These are phyloP conservation scores for Xerus rutilus DNA, from an alignment of 2,797 vertebrate genomes.

Conservation along the genomic window DNA sequence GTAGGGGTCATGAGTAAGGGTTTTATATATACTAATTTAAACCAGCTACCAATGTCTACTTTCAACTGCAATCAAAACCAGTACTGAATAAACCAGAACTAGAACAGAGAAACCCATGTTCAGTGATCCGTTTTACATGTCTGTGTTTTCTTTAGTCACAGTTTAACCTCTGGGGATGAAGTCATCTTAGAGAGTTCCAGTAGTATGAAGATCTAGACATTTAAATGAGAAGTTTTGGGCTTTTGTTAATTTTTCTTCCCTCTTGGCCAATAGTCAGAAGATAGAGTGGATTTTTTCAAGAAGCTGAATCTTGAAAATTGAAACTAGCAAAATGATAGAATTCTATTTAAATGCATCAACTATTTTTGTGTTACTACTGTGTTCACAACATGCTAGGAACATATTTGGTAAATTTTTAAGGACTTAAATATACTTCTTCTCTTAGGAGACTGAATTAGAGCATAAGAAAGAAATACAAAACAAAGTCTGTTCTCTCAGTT, in stretches of 20 bases:
- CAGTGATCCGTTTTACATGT: neutral
- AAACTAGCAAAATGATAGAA: conserved; percentile 60
- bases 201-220: conserved; percentile 10
- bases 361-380: conserved; percentile 69
- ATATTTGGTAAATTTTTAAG: conserved; percentile 72
- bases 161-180: neutral
- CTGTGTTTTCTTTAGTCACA: neutral
- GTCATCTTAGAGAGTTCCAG: neutral
- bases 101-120: neutral
- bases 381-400: conserved; percentile 70
- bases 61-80: neutral
- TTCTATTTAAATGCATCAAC: conserved; percentile 67
- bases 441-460: conserved; percentile 66
- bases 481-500: conserved; percentile 71
- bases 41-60: neutral
- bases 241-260: conserved; percentile 42
- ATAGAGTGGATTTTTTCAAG: conserved; percentile 33
- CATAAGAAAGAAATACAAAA: conserved; percentile 73
- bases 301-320: conserved; percentile 62
- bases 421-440: conserved; percentile 61
- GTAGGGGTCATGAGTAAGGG: neutral
- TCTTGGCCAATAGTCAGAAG: conserved; percentile 45
- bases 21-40: neutral
- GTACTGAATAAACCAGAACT: neutral
- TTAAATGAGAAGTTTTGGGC: conserved; percentile 9